Conservation (phyloP, 2,888 invertebrate species). For the Ferdinandea cuprea region DNA sequence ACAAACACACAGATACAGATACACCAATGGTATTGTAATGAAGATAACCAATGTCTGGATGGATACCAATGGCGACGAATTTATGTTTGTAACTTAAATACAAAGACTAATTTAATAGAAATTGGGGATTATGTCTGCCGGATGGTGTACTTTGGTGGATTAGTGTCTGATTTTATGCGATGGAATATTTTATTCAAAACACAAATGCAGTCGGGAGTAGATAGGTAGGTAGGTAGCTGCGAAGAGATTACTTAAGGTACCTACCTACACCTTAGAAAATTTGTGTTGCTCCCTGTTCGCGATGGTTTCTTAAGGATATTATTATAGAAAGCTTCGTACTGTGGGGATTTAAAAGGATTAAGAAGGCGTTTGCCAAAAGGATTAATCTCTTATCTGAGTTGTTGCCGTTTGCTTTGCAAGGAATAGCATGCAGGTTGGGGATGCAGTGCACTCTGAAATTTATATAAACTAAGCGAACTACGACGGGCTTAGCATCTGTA, state of each 20-base stretch:
- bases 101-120: slow-evolving; percentile 71
- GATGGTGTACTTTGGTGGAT: slow-evolving; percentile 60
- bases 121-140: slow-evolving; percentile 63
- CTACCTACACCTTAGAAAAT: slow-evolving; percentile 36
- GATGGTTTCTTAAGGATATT: not conserved
- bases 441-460: no score
- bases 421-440: not conserved
- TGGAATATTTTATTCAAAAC: slow-evolving; percentile 65
- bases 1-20: slow-evolving; percentile 1
- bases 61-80: slow-evolving; percentile 25
- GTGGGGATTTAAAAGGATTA: slow-evolving; percentile 56
- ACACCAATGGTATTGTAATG: slow-evolving; percentile 8
- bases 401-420: not conserved
- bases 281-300: not conserved
- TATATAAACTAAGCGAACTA: no score
- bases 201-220: slow-evolving; percentile 2
- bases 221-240: not conserved
- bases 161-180: slow-evolving; percentile 63
- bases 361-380: slow-evolving; percentile 18
- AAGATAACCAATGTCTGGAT: slow-evolving; percentile 60
- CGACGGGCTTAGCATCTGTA: no score
- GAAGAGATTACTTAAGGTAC: slow-evolving; percentile 55
- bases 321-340: not conserved
- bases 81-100: slow-evolving; percentile 65
- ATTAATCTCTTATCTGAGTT: slow-evolving; percentile 54